phyloP scores from a whole-genome alignment of 2,888 invertebrate genomes.

The Epistrophe eligans region DNA sequence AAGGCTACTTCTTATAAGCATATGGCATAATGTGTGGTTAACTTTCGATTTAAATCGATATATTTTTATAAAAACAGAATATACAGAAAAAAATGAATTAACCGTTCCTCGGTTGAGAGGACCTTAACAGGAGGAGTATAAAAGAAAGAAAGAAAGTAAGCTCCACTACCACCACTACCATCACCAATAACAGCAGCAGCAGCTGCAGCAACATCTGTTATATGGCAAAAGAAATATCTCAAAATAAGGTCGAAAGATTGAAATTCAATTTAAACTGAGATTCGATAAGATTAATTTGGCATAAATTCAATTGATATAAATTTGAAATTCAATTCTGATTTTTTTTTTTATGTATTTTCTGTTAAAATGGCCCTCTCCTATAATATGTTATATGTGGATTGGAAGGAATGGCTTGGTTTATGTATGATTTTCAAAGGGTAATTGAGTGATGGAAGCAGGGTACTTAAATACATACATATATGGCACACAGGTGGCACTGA shows the following conservation, averaged over 20 bases:
- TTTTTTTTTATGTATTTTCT: background rate
- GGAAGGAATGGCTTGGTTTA: background rate
- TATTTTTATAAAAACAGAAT: conserved; percentile 21
- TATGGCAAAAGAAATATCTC: conserved; percentile 32
- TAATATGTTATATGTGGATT: background rate
- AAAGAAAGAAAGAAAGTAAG: background rate
- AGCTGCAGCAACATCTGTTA: conserved; percentile 19
- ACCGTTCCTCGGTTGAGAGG: conserved; percentile 33
- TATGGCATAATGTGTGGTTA: conserved; percentile 65
- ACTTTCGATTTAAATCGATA: conserved; percentile 69
- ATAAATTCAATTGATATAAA: conserved; percentile 65
- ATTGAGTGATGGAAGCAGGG: conserved; percentile 21
- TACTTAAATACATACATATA: background rate
- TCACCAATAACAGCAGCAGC: background rate
- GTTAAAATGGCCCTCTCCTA: background rate
- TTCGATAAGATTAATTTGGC: conserved; percentile 62
- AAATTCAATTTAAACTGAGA: conserved; percentile 67
- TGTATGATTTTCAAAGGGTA: conserved; percentile 24
- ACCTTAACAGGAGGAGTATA: conserved; percentile 28
- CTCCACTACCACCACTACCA: background rate
- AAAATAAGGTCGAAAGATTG: conserved; percentile 49
- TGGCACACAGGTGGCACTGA: conserved; percentile 9
- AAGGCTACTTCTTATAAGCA: conserved; percentile 16
- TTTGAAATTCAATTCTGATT: conserved; percentile 43
- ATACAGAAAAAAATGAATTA: conserved; percentile 41